Evolutionary conservation across 2,797 vertebrate species (phyloP).

Genomic region (Oryzias sinensis): DNA sequence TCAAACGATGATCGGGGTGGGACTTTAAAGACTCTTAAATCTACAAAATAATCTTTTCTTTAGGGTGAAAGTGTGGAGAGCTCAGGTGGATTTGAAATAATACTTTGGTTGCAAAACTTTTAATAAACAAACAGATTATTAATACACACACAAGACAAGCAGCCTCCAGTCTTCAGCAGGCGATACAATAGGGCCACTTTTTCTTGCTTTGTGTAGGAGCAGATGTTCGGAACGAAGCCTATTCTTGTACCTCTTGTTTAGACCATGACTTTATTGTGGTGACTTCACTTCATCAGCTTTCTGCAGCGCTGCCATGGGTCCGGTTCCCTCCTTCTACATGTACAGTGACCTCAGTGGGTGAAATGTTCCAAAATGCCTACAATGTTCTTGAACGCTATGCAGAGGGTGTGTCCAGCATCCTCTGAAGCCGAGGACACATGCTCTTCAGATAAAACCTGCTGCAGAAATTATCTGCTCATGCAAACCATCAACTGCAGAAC

Average conservation of each 20-base stretch:
- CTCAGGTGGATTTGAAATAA: slow-evolving; percentile 9
- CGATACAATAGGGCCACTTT: slow-evolving; percentile 50
- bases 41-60: too few species aligned
- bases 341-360: slow-evolving; percentile 39
- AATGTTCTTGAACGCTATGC: too few species aligned
- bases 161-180: slow-evolving; percentile 32
- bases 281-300: slow-evolving; percentile 72
- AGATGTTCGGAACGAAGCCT: slow-evolving; percentile 66
- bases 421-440: too few species aligned
- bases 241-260: slow-evolving; percentile 62
- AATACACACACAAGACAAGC: slow-evolving; percentile 49
- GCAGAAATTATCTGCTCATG: slow-evolving; percentile 15
- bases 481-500: slow-evolving; percentile 22
- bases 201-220: slow-evolving; percentile 38
- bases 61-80: too few species aligned
- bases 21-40: too few species aligned
- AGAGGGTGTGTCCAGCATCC: too few species aligned
- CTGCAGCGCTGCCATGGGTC: slow-evolving; percentile 40
- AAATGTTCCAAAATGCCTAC: slow-evolving; percentile 13
- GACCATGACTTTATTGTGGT: slow-evolving; percentile 71
- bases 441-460: background rate
- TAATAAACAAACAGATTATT: slow-evolving; percentile 39
- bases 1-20: too few species aligned
- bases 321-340: slow-evolving; percentile 29
- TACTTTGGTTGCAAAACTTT: slow-evolving; percentile 18